Base-by-base conservation (phyloP, 37 sponge, comb jelly and placozoan species). In the Axinella damicornis region DNA sequence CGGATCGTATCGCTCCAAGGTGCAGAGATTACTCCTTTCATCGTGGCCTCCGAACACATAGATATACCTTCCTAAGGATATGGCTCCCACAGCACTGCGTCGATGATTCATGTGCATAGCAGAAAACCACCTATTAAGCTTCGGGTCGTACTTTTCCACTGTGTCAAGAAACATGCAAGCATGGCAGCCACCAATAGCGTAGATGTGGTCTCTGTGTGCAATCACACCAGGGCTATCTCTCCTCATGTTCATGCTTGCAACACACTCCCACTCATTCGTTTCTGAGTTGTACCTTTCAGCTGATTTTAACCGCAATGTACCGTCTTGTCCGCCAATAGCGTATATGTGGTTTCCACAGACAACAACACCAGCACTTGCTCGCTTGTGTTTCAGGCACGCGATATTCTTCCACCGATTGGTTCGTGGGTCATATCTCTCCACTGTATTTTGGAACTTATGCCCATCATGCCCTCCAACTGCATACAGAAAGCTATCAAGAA, bases 151-250 rank as follows among this genome's bases (percentile, higher is more conserved):
- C 36, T 53, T 74, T 35, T 91, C 92, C 9, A 86, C 92, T 14
- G 87, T 91, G 53, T 80, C 71, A 2, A 91, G 72, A 52, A 69
- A 86, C 67, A 67, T 86, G 38, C 86, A 84, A 13, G 78, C 71
- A 57, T 90, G 86, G 57, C 74, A 90, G 32, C 91, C 91, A 15
- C 91, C 91, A 2, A 90, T 76, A 69, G 91, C 91, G 53, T 90
- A 90, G 35, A 90, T 82, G 53, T 34, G 40, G 63, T 65, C 86
- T 18, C 71, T 24, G 53, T 75, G 60, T 0, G 54, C 53, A 2
- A 53, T 81, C 32, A 82, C 91, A 56, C 87, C 87, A 16, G 74
- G 81, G 53, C 76, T 90, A 68, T 76, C 75, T 21, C 91, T 54
- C 31, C 80, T 63, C 81, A 78, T 65, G 30, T 77, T 85, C 91